A percentile compares a stretch with the other conserved stretches of the same genome.
Conservation (phyloP, 37 sponge, comb jelly and placozoan species). For the Geodia barretti region DNA sequence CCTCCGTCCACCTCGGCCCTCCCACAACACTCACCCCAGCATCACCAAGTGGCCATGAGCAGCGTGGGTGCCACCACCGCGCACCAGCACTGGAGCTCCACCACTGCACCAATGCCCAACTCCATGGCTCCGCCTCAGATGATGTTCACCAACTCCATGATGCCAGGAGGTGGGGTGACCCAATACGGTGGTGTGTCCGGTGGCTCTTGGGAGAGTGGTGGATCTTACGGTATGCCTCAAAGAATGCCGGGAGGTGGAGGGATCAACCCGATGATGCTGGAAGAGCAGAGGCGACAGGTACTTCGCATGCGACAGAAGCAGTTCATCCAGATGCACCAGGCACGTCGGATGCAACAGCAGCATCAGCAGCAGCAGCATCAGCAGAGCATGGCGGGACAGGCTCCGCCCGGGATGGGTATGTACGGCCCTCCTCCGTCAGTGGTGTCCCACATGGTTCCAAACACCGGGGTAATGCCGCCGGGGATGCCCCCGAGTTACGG, state of each 20-base stretch:
- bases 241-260: background rate
- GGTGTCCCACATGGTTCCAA: background rate
- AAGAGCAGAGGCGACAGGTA: slow-evolving; percentile 23
- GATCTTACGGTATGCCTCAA: background rate
- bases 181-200: background rate
- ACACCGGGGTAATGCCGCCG: background rate
- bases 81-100: background rate
- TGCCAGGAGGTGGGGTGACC: background rate
- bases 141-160: background rate
- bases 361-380: background rate
- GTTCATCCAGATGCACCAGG: slow-evolving; percentile 45
- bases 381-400: background rate
- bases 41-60: background rate
- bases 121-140: background rate
- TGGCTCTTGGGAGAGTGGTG: slow-evolving; percentile 18
- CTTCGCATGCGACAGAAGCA: slow-evolving; percentile 67
- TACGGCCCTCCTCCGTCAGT: slow-evolving; percentile 13
- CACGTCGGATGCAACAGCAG: slow-evolving; percentile 40
- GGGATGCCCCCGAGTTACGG: slow-evolving; percentile 26
- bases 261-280: slow-evolving; percentile 3
- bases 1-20: background rate
- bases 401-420: background rate
- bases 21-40: background rate
- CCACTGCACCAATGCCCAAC: background rate
- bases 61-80: background rate